Conservation (phyloP, 2,113 vertebrate species). For the Chloropsis cyanopogon region DNA sequence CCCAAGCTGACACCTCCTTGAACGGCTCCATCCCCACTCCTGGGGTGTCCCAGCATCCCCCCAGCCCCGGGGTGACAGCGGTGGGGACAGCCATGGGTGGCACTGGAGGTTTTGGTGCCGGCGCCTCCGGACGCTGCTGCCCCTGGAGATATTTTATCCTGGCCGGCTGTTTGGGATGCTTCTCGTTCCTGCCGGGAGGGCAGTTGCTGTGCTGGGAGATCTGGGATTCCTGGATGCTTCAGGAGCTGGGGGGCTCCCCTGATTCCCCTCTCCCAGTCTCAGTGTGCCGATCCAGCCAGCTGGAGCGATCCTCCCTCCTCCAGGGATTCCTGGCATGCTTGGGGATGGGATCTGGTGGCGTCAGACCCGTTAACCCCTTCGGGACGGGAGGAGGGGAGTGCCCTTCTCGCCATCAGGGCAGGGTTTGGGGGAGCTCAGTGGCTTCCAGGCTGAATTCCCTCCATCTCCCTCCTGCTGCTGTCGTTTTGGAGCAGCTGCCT, state of each 20-base stretch:
- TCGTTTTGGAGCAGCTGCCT: neutral
- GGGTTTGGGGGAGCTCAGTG: rapidly evolving
- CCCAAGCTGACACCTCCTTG: neutral
- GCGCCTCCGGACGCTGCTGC: conserved; percentile 1
- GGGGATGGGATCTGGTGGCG: neutral
- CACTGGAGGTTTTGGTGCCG: neutral
- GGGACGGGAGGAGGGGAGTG: neutral
- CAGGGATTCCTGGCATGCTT: conserved; percentile 35
- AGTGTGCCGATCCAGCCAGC: neutral
- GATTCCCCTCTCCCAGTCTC: neutral
- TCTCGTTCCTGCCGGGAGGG: conserved; percentile 57
- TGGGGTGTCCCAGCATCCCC: neutral
- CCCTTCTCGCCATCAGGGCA: rapidly evolving
- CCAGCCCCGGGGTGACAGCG: rapidly evolving
- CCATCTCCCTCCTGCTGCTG: neutral
- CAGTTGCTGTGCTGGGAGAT: conserved; percentile 67
- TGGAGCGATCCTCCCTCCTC: neutral
- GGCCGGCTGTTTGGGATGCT: conserved; percentile 63
- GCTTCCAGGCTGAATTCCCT: neutral
- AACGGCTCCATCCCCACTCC: rapidly evolving
- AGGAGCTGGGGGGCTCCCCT: neutral
- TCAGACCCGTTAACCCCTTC: neutral
- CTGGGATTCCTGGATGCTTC: conserved; percentile 62
- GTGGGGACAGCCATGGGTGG: neutral
- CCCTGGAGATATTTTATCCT: neutral